Conservation (phyloP, 1,140 invertebrate genomes). For the Anastrepha ludens region DNA sequence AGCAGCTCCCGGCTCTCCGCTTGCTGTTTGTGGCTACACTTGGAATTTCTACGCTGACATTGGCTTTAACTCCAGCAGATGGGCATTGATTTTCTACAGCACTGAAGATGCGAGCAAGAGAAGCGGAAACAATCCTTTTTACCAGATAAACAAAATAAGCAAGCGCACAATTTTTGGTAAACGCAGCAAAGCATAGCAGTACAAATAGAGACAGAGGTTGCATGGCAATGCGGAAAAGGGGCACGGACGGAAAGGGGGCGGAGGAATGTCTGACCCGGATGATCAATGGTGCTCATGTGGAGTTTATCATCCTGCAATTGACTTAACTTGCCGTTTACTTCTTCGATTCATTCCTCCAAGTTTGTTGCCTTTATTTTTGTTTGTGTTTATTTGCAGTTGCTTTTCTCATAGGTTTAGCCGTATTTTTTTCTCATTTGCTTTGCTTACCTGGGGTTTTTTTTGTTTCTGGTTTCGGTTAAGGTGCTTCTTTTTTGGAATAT, state of each 20-base stretch:
- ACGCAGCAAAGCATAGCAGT: neutral
- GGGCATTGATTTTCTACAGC: slow-evolving; percentile 22
- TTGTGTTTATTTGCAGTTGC: neutral
- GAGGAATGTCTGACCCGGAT: neutral
- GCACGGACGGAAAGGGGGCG: no score
- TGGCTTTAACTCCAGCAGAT: slow-evolving; percentile 13
- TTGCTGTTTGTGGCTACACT: neutral
- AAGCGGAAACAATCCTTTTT: neutral
- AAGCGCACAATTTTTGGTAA: neutral
- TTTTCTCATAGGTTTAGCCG: neutral
- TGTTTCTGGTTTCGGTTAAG: neutral
- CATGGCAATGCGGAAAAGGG: neutral
- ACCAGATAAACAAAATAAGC: slow-evolving; percentile 33
- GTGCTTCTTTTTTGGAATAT: neutral
- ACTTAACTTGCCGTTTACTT: slow-evolving; percentile 17
- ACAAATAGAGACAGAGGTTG: neutral
- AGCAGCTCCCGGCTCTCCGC: neutral
- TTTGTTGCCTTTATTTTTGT: neutral
- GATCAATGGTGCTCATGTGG: slow-evolving; percentile 47
- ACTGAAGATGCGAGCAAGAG: no score
- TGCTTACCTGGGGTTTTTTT: neutral
- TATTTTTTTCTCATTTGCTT: neutral
- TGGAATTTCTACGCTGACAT: neutral
- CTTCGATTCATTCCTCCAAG: neutral
- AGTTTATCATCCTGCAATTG: slow-evolving; percentile 50